Evolutionary conservation across 1,140 invertebrate species (phyloP), one percentile per base, ranked within the genome.

Genomic region (Habropoda laboriosa): DNA sequence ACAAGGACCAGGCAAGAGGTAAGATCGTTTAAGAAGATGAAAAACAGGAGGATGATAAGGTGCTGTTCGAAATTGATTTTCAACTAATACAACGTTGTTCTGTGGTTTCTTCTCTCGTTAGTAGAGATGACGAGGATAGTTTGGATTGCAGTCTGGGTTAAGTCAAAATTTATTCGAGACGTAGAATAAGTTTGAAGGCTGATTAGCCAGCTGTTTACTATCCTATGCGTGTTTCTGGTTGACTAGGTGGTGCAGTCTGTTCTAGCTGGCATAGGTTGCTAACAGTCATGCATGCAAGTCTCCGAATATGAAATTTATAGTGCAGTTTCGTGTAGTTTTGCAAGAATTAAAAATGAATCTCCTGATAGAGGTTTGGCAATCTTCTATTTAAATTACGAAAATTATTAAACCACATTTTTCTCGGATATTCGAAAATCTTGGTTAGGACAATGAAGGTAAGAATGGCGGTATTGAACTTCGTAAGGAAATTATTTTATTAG

Each of bases 1-100:
- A 88, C 84, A 0, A 91, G 87, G 0, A 89, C 85, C 32, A 86
- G 84, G 49, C 67, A 61, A 55, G 83, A 89, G 88, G 87, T 89
- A 87, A 90, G 87, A 74, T 35, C 53, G 47, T 7, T 13, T 45
- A 40, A 12, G 49, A 8, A 8, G 53, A 67, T 5, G 45, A 35
- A 21, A 18, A 5, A 30, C 6, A 18, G 7, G 3, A 30, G 10
- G n/a, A 10, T 10, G 35, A 57, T 18, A 32, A 55, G 24, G 6
- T n/a, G n/a, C n/a, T n/a, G 27, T 57, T 21, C 3, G 42, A 45
- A 45, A 45, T 16, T 1, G 42, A 45, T 45, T 16, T 16, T 45
- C n/a, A n/a, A n/a, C n/a, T n/a, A n/a, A n/a, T n/a, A n/a, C n/a
- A n/a, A n/a, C n/a, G n/a, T n/a, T n/a, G n/a, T n/a, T n/a, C 40